Percentiles rank a stretch among this genome's conserved stretches.
phyloP scores from a whole-genome alignment of 2,113 vertebrate genomes.

The Zosterops hypoxanthus region DNA sequence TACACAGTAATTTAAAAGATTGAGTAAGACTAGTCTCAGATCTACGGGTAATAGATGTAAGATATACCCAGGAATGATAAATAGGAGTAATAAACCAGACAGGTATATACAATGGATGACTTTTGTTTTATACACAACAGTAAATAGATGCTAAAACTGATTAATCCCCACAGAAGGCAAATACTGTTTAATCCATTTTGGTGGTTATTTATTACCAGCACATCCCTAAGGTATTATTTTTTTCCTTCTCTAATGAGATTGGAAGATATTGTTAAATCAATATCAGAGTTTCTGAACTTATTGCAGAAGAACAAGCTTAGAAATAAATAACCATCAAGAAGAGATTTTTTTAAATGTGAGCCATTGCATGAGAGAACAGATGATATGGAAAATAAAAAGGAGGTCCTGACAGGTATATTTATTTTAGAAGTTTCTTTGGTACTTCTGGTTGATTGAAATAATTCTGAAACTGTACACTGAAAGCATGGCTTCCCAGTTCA shows the following conservation, averaged over 20 bases:
- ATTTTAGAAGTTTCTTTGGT: background rate
- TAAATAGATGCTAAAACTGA: slow-evolving; percentile 5
- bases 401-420: background rate
- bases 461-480: background rate
- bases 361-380: background rate
- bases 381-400: background rate
- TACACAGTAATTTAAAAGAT: background rate
- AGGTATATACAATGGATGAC: background rate
- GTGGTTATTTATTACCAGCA: background rate
- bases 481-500: background rate
- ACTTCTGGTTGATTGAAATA: background rate
- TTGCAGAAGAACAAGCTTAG: background rate
- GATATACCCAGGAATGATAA: slow-evolving; percentile 1
- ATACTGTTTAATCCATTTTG: background rate
- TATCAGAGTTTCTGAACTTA: background rate
- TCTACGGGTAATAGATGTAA: background rate
- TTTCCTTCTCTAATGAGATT: background rate
- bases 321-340: background rate
- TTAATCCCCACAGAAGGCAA: background rate
- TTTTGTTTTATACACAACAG: slow-evolving; percentile 9
- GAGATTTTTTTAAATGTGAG: background rate
- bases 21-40: background rate
- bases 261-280: background rate
- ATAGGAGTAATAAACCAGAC: slow-evolving; percentile 55
- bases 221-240: background rate